Evolutionary conservation across 1,140 invertebrate species (phyloP), one percentile per base, ranked within the genome.

Genomic region (Aphis gossypii): DNA sequence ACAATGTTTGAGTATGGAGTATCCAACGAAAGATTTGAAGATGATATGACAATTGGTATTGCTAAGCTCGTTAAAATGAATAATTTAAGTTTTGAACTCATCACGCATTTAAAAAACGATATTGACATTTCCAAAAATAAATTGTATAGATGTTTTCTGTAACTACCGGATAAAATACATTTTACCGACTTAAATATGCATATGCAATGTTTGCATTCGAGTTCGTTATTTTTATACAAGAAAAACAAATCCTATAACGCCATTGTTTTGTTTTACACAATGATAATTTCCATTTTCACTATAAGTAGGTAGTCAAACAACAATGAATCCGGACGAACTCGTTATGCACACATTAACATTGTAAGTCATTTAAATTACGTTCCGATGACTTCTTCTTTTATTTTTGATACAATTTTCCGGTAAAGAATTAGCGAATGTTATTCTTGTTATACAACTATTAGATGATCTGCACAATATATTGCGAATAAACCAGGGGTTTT

Each of bases 311-410:
- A n/a, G 30, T 60, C 30, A 8, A 92, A 92, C 23, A 82, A 46
- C 41, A 51, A 82, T 82, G 60, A 54, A 38, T 25, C 7, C 38
- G 2, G 83, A 76, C 9, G 2, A 46, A 9, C 44, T 54, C 82
- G 92, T 93, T 56, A 93, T 54, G 92, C 92, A 86, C 82, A 84
- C 92, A 44, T 93, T 41, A 93, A 93, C 92, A 84, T 51, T 86
- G 6, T 84, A 86, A 93, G 25, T 86, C 92, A 38, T 25, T 90
- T 41, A 9, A 60, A 68, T 60, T 56, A 56, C 35, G 35, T 93
- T 84, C 25, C 2, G 21, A 38, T 21, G 41, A 56, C 41, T 93
- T 86, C 48, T 51, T 48, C 46, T 92, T 83, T 82, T 51, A 90
- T 90, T 54, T n/a, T 86, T 6, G 18, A 68, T 44, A 82, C 35